These are phyloP conservation scores for Spodoptera frugiperda DNA, from an alignment of 1,140 invertebrate genomes.

Conservation along the genomic window DNA sequence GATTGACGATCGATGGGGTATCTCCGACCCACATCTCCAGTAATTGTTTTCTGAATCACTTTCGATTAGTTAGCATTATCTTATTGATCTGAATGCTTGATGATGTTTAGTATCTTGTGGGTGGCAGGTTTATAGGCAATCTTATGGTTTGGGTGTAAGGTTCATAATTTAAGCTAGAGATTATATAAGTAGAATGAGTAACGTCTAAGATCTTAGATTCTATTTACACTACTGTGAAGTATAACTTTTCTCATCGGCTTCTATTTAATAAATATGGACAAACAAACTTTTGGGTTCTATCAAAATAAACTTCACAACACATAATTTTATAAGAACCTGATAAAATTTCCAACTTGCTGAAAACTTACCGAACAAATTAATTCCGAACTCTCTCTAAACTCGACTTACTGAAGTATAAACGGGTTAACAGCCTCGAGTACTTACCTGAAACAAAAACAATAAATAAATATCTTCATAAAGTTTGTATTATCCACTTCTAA, in stretches of 20 bases:
- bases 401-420: constrained; percentile 22
- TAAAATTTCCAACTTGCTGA: constrained; percentile 21
- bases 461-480: constrained; percentile 28
- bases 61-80: constrained; percentile 22
- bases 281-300: too few relatives aligned
- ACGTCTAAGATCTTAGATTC: too few relatives aligned
- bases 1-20: constrained; percentile 47
- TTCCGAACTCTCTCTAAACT: constrained; percentile 1
- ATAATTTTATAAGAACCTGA: neutral
- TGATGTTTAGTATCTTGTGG: too few relatives aligned
- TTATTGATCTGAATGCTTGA: constrained; percentile 26
- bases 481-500: constrained; percentile 33
- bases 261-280: too few relatives aligned
- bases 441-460: constrained; percentile 60
- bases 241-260: too few relatives aligned
- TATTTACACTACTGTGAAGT: too few relatives aligned
- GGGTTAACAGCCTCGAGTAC: constrained; percentile 38
- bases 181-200: too few relatives aligned
- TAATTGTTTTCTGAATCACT: constrained; percentile 46
- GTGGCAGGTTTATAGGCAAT: too few relatives aligned
- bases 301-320: neutral
- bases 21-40: constrained; percentile 39
- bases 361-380: constrained; percentile 25
- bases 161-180: too few relatives aligned
- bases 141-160: too few relatives aligned